phyloP scores from a whole-genome alignment of 1,140 invertebrate genomes.

The Drosophila nebulosa region DNA sequence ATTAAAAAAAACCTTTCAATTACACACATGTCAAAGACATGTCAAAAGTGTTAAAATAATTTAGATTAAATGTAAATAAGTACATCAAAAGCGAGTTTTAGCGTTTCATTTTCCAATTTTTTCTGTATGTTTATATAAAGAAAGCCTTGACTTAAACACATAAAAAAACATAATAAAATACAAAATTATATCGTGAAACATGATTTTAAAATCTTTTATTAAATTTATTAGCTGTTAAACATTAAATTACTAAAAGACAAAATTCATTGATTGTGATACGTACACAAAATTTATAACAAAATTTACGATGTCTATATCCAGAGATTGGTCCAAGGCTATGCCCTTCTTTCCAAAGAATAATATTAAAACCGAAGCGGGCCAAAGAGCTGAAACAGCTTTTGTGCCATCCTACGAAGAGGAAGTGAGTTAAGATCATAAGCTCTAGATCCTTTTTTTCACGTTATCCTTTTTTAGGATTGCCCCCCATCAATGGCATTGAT shows the following conservation, averaged over 20 bases:
- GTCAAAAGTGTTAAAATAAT: too few species aligned
- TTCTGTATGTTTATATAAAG: not conserved
- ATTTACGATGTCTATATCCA: slow-evolving; percentile 8
- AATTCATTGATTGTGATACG: too few species aligned
- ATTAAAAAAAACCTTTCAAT: too few species aligned
- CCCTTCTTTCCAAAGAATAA: slow-evolving; percentile 39
- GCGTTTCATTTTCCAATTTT: too few species aligned
- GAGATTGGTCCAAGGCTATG: slow-evolving; percentile 39
- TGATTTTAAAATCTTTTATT: not conserved
- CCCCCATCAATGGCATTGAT: slow-evolving; percentile 32
- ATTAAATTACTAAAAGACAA: not conserved
- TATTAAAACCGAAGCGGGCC: slow-evolving; percentile 36
- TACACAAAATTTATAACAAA: not conserved
- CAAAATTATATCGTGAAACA: too few species aligned
- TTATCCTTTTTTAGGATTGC: too few species aligned
- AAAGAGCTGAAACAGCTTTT: slow-evolving; percentile 17
- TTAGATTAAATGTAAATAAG: too few species aligned
- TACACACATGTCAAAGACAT: too few species aligned
- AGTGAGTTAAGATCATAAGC: too few species aligned
- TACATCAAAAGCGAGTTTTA: too few species aligned
- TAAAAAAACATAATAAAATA: too few species aligned
- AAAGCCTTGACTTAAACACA: not conserved
- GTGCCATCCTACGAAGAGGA: slow-evolving; percentile 39
- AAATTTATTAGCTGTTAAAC: not conserved
- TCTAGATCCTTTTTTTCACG: too few species aligned